Evolutionary conservation across 1,140 invertebrate genomes (phyloP), one percentile per base, ranked within the genome.

Genomic region (Drosophila funebris): DNA sequence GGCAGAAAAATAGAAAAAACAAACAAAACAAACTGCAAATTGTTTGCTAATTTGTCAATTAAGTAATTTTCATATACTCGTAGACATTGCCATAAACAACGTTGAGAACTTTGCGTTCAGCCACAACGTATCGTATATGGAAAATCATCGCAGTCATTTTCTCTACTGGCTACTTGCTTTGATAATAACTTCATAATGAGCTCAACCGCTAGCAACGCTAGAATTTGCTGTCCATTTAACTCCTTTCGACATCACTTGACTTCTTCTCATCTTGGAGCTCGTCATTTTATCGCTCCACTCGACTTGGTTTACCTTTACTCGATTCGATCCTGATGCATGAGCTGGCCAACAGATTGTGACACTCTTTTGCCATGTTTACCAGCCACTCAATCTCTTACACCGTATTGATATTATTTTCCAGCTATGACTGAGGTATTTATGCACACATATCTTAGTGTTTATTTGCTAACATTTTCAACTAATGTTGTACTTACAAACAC

Each of bases 131-230:
- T n/a, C 37, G 11, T 37, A 39, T 63, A 73, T 44, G 60, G 48
- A 39, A 75, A 69, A 75, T 68, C 50, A 52, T 57, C 63, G 56
- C 56, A 74, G 66, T 62, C 66, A 75, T 75, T 75, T 78, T 68
- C 52, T 56, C 39, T 29, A 44, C 74, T 64, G 41, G 4, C 13
- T 48, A 39, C 20, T 71, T 46, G 33, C 11, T 61, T 78, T 83
- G 68, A 76, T 87, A 87, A 88, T 87, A 83, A 76, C 71, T 63
- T 64, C 68, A 83, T 87, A 88, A 87, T 87, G 70, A 88, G 82
- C 78, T 66, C 64, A 78, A 78, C 78, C 82, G 76, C 46, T 73
- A 50, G 33, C 62, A 44, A 44, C 14, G 39, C n/a, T n/a, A n/a
- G n/a, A n/a, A 31, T 54, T 44, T 43, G 14, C 39, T 24, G 24